Evolutionary conservation across 2,888 invertebrate species (phyloP), one percentile per base, ranked within the genome.

Genomic region (Hyles lineata): DNA sequence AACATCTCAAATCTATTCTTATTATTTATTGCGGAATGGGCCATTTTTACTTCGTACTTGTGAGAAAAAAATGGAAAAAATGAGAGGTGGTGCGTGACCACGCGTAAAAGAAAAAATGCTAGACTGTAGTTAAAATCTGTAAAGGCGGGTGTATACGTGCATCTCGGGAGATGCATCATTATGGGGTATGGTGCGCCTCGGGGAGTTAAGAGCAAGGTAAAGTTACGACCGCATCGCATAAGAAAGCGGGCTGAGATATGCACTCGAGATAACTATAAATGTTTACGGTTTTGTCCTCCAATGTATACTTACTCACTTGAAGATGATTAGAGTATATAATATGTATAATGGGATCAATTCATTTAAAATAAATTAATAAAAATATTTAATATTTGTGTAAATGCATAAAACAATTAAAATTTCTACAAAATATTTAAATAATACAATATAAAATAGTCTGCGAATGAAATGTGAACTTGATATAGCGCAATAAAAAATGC

Each of bases 121-220:
- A 43, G 43, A 83, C 80, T 82, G 84, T 87, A 86, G 87, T 87
- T 88, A 88, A 88, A 92, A 89, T 89, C 88, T 87, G 87, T 86
- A 87, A 85, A 86, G 87, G 80, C 78, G 77, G 82, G 83, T 85
- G 85, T 82, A 55, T 52, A 72, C 71, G 83, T 87, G 89, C 89
- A 89, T 91, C 90, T 92, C 92, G 84, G 85, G 90, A 92, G 94
- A 89, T 91, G 91, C 92, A 90, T 94, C 93, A 93, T 94, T 94
- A 94, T 87, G 87, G 86, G 78, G 85, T 87, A 86, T 85, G 87
- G 86, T 82, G 87, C 83, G 85, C 86, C 86, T 86, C 86, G 80
- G 86, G 85, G 85, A 83, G 80, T 79, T 77, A 79, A 85, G 86
- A 82, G 84, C 82, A 79, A 77, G 72, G 72, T 77, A 77, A 73